Evolutionary conservation across 2,113 vertebrate species (phyloP).

Genomic region (Grantiella picta): DNA sequence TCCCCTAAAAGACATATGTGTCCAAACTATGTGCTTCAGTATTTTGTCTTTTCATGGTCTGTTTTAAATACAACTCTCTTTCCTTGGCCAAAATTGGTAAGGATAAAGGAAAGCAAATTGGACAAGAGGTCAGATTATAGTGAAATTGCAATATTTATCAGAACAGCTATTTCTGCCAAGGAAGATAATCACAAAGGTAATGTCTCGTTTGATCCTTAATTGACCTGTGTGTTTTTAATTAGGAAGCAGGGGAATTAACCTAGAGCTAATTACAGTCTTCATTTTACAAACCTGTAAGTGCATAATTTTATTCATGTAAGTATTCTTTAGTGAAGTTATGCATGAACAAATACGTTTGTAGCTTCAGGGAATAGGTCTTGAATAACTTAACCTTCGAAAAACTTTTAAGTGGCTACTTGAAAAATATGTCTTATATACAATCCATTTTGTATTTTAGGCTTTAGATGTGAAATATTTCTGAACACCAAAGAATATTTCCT

Average conservation of each 20-base stretch:
- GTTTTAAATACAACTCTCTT: neutral
- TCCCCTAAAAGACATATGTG: accelerated
- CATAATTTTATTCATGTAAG: neutral
- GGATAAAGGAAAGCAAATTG: neutral
- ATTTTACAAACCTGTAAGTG: conserved; percentile 9
- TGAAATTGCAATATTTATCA: neutral
- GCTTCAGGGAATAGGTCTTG: conserved; percentile 9
- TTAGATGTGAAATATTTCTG: neutral
- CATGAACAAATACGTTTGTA: conserved; percentile 21
- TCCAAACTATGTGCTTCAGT: neutral
- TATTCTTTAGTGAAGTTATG: conserved; percentile 16
- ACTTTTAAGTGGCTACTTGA: neutral
- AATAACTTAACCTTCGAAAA: neutral
- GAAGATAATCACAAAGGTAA: conserved; percentile 10
- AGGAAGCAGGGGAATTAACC: neutral
- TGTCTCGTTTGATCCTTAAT: conserved; percentile 36
- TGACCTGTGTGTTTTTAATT: conserved; percentile 37
- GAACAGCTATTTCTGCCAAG: neutral
- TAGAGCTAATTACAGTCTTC: conserved; percentile 11
- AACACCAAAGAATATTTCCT: neutral
- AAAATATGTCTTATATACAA: neutral
- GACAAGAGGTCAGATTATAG: neutral
- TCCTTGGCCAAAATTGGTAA: neutral
- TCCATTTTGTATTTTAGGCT: neutral
- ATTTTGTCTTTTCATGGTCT: neutral